Base-by-base conservation (phyloP, 2,113 vertebrate species). In the Falcunculus frontatus region DNA sequence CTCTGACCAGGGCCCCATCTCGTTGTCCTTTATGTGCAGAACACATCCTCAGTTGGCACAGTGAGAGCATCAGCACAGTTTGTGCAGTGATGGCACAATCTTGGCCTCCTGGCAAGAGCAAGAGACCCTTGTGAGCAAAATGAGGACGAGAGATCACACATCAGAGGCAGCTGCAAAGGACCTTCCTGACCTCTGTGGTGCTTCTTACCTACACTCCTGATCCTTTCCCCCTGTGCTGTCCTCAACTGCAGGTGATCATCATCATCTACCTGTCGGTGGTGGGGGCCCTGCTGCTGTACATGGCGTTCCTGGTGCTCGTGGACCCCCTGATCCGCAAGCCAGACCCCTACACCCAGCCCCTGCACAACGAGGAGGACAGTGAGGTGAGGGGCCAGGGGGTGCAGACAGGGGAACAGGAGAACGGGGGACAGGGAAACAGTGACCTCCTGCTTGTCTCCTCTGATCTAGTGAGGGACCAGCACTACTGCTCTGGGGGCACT, bases 291-390 rank as follows among this genome's bases (percentile, higher is more conserved):
- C 95, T 99, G 56, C 98, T 99, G 27, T 99, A 99, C 97, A 99
- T 99, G 99, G 98, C 99, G 16, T 99, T 99, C 96, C 98, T 99
- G 62, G 98, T 99, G 90, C 98, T 99, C 85, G 99, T 99, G 69
- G 99, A 99, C 97, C 99, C 99, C 49, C 98, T 99, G 42, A 99
- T 99, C 93, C 98, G 99, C 49, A 99, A 99, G 94, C 98, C 98
- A 3, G 98, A 99, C 37, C 97, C 98, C 3, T 99, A 99, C 62
- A 99, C 98, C 1, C 99, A 99, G 62, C 98, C 98, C 7, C 97
- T 99, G 95, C 99, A 98, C 97, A 99, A 98, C 0, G 99, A 99
- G 94, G 99, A 99, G 65, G 99, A 99, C 92, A 98, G 96, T 3
- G 99, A 99, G 99, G 99, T 99, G 85, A 96, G 65, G 41, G 78